A percentile compares a stretch with the other conserved stretches of the same genome.
phyloP scores from a whole-genome alignment of 1,140 invertebrate genomes.

The Rhopalosiphum padi region DNA sequence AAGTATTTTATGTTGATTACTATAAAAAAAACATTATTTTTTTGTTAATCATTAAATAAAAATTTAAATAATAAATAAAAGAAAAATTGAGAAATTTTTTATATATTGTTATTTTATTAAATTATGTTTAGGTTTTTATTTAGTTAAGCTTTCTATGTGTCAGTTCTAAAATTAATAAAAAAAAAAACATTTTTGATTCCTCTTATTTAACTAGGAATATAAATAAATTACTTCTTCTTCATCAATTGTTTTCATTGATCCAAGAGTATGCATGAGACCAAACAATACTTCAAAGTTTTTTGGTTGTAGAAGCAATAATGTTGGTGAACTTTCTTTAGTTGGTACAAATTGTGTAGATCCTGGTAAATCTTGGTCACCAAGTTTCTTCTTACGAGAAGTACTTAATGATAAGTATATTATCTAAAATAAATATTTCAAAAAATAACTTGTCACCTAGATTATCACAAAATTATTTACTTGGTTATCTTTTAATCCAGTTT shows the following conservation, averaged over 20 bases:
- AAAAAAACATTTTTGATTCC: not conserved
- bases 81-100: too few species aligned
- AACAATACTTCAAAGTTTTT: conserved; percentile 91
- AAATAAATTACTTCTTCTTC: conserved; percentile 69
- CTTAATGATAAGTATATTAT: conserved; percentile 90
- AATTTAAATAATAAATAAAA: too few species aligned
- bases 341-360: conserved; percentile 81
- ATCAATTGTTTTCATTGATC: conserved; percentile 78
- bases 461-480: conserved; percentile 64
- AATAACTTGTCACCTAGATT: not conserved
- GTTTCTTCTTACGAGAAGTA: conserved; percentile 76
- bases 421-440: conserved; percentile 64
- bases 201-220: not conserved
- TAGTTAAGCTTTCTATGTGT: not conserved
- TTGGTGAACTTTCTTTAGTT: conserved; percentile 81
- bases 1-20: too few species aligned
- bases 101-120: not conserved
- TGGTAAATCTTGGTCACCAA: conserved; percentile 73
- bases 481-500: conserved; percentile 90
- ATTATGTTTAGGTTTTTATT: not conserved
- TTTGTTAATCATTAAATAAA: too few species aligned
- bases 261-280: conserved; percentile 86
- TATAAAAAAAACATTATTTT: too few species aligned
- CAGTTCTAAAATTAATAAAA: not conserved
- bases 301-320: conserved; percentile 81